These are phyloP conservation scores for Coregonus sp. DNA, from an alignment of 2,797 vertebrate species.

Conservation along the genomic window DNA sequence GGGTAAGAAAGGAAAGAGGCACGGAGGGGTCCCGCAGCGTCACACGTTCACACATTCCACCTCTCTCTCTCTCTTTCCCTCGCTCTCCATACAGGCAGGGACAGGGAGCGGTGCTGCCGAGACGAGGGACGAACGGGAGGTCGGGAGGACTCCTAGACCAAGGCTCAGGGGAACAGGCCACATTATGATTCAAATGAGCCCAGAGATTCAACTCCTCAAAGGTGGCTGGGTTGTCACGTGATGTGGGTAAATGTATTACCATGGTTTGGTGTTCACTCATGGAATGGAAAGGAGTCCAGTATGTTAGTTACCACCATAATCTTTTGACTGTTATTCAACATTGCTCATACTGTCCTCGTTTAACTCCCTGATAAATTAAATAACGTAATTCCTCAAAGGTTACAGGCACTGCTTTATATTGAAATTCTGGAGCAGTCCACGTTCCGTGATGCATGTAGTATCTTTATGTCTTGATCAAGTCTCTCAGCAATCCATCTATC, in stretches of 20 bases:
- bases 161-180: slow-evolving; percentile 2
- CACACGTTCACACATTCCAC: slow-evolving; percentile 15
- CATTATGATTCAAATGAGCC: slow-evolving; percentile 44
- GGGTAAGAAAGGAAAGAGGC: slow-evolving; percentile 56
- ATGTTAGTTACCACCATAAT: not conserved
- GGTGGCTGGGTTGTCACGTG: slow-evolving; percentile 14
- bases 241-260: not conserved
- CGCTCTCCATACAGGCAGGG: slow-evolving; percentile 32
- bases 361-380: slow-evolving; percentile 36
- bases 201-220: slow-evolving; percentile 10
- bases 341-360: not conserved
- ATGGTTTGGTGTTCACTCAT: slow-evolving; percentile 4
- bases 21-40: slow-evolving; percentile 43
- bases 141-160: slow-evolving; percentile 9
- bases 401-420: slow-evolving; percentile 25
- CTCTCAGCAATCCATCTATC: slow-evolving; percentile 54
- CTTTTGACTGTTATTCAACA: not conserved
- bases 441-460: slow-evolving; percentile 25
- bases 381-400: slow-evolving; percentile 8
- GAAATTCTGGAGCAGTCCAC: slow-evolving; percentile 14
- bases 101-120: slow-evolving; percentile 14
- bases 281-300: not conserved
- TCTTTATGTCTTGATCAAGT: slow-evolving; percentile 56
- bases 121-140: not conserved
- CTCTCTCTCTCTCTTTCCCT: not conserved